Conservation (phyloP, 1,140 invertebrate species). For the Aphelenchoides besseyi region DNA sequence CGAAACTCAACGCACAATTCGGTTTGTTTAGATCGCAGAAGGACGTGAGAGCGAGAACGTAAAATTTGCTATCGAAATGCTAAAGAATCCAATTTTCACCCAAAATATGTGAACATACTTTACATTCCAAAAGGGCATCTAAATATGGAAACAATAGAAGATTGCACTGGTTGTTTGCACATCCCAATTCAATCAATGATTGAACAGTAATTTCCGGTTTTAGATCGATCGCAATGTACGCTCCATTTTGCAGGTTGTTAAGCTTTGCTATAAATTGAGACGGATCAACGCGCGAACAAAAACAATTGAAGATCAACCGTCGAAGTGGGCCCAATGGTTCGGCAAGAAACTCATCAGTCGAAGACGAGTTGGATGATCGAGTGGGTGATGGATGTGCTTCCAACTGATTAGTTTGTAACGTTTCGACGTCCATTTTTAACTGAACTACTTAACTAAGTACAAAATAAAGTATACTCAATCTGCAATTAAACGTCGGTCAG, state of each 20-base stretch:
- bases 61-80: neutral
- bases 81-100: neutral
- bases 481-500: no score
- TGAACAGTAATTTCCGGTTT: neutral
- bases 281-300: neutral
- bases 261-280: neutral
- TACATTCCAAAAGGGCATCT: neutral
- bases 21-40: constrained; percentile 4
- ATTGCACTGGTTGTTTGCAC: neutral
- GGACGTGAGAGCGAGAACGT: neutral
- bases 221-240: neutral
- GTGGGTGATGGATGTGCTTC: no score
- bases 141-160: neutral
- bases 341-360: neutral
- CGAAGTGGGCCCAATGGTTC: neutral
- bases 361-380: no score
- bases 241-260: neutral
- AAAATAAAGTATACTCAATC: no score
- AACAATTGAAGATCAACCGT: neutral
- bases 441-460: no score
- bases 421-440: no score
- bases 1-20: neutral
- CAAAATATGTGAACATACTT: neutral
- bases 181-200: constrained; percentile 5
- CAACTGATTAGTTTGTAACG: no score